Base-by-base conservation (phyloP, 2,113 vertebrate species). In the Microtus pennsylvanicus region DNA sequence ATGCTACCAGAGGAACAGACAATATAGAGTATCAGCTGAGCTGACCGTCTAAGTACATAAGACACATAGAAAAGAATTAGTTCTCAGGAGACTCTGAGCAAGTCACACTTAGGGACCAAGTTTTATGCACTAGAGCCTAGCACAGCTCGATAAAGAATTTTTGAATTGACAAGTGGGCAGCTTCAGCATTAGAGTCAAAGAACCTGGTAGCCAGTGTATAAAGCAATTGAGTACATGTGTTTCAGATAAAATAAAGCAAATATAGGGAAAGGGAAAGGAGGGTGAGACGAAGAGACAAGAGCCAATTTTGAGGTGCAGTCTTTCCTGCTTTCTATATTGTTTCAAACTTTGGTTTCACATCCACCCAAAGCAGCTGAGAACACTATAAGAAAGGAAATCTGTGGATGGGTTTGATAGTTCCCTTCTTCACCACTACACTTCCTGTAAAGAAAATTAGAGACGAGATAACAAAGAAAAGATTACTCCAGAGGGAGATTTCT, bases 61-160 rank as follows among this genome's bases (percentile, higher is more conserved):
- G 30, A 38, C 38, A 91, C 70, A 95, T 80, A 77, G 45, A 35
- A 90, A 96, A 83, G 45, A 93, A 93, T n/a, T 91, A 91, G 58
- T 55, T 93, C 42, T 87, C n/a, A 91, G 55, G 58, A 81, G 78
- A 93, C 80, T 9, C 42, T 91, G 70, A 96, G 47, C 12, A 95
- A 76, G 30, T 87, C 38, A 38, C 33, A 83, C 11, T 78, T 95
- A 96, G 9, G 61, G 4, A 91, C 35, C 47, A n/a, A 69, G 35
- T 47, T 76, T 97, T 94, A 93, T 72, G 24, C 28, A 55, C 45
- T 12, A 72, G 26, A 87, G 22, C 24, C 80, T 61, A 61, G 80
- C 35, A 82, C 52, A 61, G 35, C 52, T 61, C 52, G 14, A 82
- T 82, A 61, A 38, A 82, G 22, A 61, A 91, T 47, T 67, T 65